A percentile compares a stretch with the other conserved stretches of the same genome.
These are phyloP conservation scores for Drosophila borealis DNA, from an alignment of 2,888 invertebrate genomes.

Conservation along the genomic window DNA sequence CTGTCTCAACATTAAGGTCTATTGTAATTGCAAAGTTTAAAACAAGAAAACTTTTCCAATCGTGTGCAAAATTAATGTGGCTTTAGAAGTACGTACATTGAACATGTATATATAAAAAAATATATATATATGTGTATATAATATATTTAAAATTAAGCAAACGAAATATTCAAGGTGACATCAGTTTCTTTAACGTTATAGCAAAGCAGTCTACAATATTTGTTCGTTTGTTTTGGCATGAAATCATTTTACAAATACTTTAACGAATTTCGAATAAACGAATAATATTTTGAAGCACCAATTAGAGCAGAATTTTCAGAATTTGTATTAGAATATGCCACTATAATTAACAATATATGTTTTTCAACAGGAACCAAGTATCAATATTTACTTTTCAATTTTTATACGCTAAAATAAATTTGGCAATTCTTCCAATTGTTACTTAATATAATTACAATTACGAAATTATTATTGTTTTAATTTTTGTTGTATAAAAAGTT, in stretches of 20 bases:
- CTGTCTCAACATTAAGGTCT: constrained; percentile 20
- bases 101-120: constrained; percentile 46
- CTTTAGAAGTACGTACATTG: constrained; percentile 40
- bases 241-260: neutral
- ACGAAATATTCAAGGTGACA: constrained; percentile 38
- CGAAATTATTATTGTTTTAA: constrained; percentile 5
- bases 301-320: constrained; percentile 8
- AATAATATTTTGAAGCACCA: constrained; percentile 8
- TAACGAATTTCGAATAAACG: neutral
- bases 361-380: constrained; percentile 71
- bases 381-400: constrained; percentile 50
- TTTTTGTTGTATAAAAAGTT: constrained; percentile 41
- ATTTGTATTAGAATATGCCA: constrained; percentile 39
- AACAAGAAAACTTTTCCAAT: constrained; percentile 4
- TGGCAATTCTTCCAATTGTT: constrained; percentile 57
- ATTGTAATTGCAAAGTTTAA: constrained; percentile 12
- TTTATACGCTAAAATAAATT: constrained; percentile 49
- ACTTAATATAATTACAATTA: constrained; percentile 29
- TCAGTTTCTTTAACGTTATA: constrained; percentile 31
- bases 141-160: constrained; percentile 44
- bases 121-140: constrained; percentile 36
- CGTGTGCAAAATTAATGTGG: constrained; percentile 55
- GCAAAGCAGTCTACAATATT: constrained; percentile 59
- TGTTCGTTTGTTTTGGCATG: constrained; percentile 32
- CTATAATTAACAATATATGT: constrained; percentile 51